Percentiles rank a stretch among this genome's conserved stretches.
phyloP scores from a whole-genome alignment of 2,797 vertebrate genomes.

The Dipus sagitta region DNA sequence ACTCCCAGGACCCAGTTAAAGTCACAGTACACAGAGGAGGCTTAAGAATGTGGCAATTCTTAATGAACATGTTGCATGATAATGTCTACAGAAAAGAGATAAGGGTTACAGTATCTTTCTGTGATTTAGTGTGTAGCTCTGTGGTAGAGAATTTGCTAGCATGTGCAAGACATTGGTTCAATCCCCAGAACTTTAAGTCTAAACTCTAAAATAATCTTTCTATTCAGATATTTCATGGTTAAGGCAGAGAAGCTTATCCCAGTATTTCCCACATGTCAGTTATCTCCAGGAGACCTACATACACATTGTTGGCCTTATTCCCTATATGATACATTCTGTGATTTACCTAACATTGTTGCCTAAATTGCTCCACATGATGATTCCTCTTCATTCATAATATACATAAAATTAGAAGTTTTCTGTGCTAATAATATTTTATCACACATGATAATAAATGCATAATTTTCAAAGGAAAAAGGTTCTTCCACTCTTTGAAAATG shows the following conservation, averaged over 20 bases:
- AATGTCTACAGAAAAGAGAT: neutral
- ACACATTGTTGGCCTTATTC: neutral
- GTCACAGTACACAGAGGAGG: neutral
- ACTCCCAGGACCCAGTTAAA: neutral
- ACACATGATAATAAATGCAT: conserved; percentile 18
- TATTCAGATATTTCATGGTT: neutral
- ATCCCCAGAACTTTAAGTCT: neutral
- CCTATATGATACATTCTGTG: neutral
- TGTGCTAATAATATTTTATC: conserved; percentile 42
- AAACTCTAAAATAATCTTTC: neutral
- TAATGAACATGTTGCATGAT: conserved; percentile 1
- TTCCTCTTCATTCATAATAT: conserved; percentile 27
- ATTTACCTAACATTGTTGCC: neutral
- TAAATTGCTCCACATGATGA: neutral
- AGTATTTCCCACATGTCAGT: neutral
- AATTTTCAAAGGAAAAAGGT: neutral
- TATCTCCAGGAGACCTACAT: neutral
- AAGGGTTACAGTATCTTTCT: neutral
- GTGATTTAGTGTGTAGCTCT: neutral
- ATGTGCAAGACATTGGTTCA: neutral
- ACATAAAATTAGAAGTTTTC: neutral
- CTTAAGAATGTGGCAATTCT: neutral
- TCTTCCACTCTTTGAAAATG: neutral
- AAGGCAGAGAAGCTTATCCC: neutral
- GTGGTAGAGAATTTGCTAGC: neutral